Base-by-base conservation (phyloP, 2,113 vertebrate species). In the Etheostoma spectabile region DNA sequence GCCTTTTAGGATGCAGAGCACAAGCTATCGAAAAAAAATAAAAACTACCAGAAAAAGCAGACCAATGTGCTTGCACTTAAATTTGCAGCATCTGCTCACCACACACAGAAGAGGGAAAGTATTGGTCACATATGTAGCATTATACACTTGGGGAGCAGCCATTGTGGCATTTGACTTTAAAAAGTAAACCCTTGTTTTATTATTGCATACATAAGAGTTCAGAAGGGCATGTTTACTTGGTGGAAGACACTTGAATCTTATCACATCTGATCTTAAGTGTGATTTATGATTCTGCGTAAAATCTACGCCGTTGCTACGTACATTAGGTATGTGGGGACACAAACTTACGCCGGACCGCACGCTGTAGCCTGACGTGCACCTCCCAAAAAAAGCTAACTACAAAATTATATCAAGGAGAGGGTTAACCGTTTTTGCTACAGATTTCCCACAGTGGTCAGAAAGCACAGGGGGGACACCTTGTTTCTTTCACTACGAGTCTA, bases 41-140 rank as follows among this genome's bases (percentile, higher is more conserved):
- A n/a, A n/a, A n/a, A n/a, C n/a, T 74, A 14, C 15, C 16, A 45
- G 42, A 78, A 91, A 79, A 4, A 21, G 27, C 53, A 76, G 63
- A 63, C 49, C 27, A 10, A 24, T 22, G 24, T 22, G 33, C 15
- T 51, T 21, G 42, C 11, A 64, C 19, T 8, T 4, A 49, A 56
- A 8, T 38, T 49, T 62, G 27, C 64, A 35, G 67, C 45, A 48
- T 79, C 35, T 65, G 51, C 52, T 77, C 15, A 45, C 18, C 13
- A 14, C 21, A 38, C 38, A 48, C 4, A 64, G 22, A 51, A 16
- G 30, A 55, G 14, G 53, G 35, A 80, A 59, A 19, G 53, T 60
- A 73, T 45, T 70, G 42, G 21, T 71, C 24, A 76, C 16, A 66
- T 38, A 8, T 42, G 49, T 1, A 24, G 22, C 30, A 52, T 48